phyloP scores from a whole-genome alignment of 2,113 vertebrate species.

The Stigmatopora nigra region DNA sequence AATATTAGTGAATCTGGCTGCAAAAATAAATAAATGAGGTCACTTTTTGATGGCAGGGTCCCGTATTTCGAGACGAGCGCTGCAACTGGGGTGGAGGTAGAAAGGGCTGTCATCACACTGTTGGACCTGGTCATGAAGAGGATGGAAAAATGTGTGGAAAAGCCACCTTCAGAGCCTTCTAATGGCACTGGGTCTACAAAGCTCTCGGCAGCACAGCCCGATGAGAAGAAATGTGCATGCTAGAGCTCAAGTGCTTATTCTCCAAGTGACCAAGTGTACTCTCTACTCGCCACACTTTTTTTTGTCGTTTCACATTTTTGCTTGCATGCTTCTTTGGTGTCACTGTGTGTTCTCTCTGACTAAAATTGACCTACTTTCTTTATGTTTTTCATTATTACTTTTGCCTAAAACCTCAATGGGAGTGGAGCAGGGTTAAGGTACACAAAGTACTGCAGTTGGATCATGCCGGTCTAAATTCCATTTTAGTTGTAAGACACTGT shows the following conservation, averaged over 20 bases:
- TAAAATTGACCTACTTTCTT: slow-evolving; percentile 1
- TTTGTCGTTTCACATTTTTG: slow-evolving; percentile 12
- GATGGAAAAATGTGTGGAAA: slow-evolving; percentile 93
- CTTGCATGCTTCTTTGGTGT: slow-evolving; percentile 28
- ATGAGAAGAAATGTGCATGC: slow-evolving; percentile 83
- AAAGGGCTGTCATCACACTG: slow-evolving; percentile 81
- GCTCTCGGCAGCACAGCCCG: slow-evolving; percentile 59
- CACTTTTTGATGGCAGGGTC: slow-evolving; percentile 65
- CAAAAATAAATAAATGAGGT: background rate
- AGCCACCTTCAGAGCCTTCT: slow-evolving; percentile 66
- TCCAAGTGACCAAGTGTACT: slow-evolving; percentile 28
- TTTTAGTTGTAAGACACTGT: background rate
- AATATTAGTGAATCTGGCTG: too few species aligned
- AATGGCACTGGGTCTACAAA: slow-evolving; percentile 77
- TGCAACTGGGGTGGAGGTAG: slow-evolving; percentile 82
- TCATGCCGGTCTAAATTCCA: background rate
- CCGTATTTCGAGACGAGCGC: slow-evolving; percentile 93
- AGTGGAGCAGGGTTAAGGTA: slow-evolving; percentile 14
- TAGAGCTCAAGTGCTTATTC: slow-evolving; percentile 52
- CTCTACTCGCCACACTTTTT: slow-evolving; percentile 19
- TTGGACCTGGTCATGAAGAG: slow-evolving; percentile 96
- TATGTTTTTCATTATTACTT: background rate
- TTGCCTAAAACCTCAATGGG: slow-evolving; percentile 7
- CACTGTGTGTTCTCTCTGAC: background rate
- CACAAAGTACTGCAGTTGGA: slow-evolving; percentile 11